Percentiles rank a stretch among this genome's conserved stretches.
Evolutionary conservation across 2,113 vertebrate species (phyloP).

Genomic region (Xenopus tropicalis): DNA sequence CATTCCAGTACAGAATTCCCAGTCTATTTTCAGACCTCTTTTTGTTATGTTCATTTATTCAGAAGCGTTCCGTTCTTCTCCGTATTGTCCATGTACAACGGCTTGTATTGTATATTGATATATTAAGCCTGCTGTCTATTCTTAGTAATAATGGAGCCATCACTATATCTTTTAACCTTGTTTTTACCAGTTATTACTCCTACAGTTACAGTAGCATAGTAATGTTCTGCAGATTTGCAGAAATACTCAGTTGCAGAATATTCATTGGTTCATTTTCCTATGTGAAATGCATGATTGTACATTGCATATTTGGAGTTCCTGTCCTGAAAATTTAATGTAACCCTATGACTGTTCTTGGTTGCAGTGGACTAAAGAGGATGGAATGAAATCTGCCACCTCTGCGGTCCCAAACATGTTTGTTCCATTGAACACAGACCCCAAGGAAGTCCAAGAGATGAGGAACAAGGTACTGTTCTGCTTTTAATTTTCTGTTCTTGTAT

Average conservation of each 20-base stretch:
- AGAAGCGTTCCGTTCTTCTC: no score
- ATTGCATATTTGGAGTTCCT: slow-evolving; percentile 39
- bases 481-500: no score
- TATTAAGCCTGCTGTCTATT: no score
- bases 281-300: slow-evolving; percentile 77
- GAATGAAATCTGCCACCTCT: slow-evolving; percentile 82
- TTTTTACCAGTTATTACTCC: not conserved
- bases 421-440: slow-evolving; percentile 95
- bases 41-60: no score
- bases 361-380: slow-evolving; percentile 97
- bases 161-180: no score
- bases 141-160: no score
- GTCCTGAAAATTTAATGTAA: slow-evolving; percentile 49
- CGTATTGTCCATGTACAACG: not conserved
- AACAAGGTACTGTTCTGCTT: slow-evolving; percentile 82
- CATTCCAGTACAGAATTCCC: no score
- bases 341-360: slow-evolving; percentile 63
- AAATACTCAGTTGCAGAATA: not conserved
- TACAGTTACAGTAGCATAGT: not conserved
- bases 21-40: no score
- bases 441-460: slow-evolving; percentile 97
- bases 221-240: not conserved
- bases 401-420: slow-evolving; percentile 94
- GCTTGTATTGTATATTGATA: no score
- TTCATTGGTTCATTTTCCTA: slow-evolving; percentile 82